Percentiles rank a stretch among this genome's conserved stretches.
phyloP scores from a whole-genome alignment of 1,140 invertebrate genomes.

The Sycobia sp. region DNA sequence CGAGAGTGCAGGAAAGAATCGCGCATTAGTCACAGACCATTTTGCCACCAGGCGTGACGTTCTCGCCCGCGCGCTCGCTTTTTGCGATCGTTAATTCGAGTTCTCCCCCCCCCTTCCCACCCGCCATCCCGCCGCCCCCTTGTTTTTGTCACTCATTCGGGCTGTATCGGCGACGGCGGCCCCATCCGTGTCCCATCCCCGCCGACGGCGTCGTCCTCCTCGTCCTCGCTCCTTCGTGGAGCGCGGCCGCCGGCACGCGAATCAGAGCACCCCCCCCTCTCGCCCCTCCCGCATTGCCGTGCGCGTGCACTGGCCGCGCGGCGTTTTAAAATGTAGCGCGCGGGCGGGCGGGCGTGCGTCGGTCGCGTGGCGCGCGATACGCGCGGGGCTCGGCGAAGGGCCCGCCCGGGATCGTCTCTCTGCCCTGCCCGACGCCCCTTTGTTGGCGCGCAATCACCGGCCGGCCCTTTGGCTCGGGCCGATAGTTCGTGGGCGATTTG shows the following conservation, averaged over 20 bases:
- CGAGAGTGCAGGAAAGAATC: constrained; percentile 46
- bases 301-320: constrained; percentile 43
- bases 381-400: constrained; percentile 51
- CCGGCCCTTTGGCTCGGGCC: too few relatives aligned
- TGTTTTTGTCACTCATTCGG: constrained; percentile 7
- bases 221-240: constrained; percentile 39
- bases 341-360: constrained; percentile 20
- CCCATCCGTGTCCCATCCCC: constrained; percentile 1
- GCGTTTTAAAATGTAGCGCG: constrained; percentile 55
- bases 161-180: neutral
- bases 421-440: neutral
- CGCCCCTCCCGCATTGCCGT: constrained; percentile 34
- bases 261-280: too few relatives aligned
- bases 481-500: constrained; percentile 21
- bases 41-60: constrained; percentile 60
- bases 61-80: constrained; percentile 41
- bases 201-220: constrained; percentile 37
- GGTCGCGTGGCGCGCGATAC: constrained; percentile 56
- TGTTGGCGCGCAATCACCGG: neutral
- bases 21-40: constrained; percentile 60
- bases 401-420: constrained; percentile 28
- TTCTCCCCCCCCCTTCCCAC: constrained; percentile 3
- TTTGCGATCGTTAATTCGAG: constrained; percentile 58
- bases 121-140: constrained; percentile 19
- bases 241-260: too few relatives aligned